Base-by-base conservation (phyloP, 37 sponge, comb jelly and placozoan species). In the Beroe ovata region DNA sequence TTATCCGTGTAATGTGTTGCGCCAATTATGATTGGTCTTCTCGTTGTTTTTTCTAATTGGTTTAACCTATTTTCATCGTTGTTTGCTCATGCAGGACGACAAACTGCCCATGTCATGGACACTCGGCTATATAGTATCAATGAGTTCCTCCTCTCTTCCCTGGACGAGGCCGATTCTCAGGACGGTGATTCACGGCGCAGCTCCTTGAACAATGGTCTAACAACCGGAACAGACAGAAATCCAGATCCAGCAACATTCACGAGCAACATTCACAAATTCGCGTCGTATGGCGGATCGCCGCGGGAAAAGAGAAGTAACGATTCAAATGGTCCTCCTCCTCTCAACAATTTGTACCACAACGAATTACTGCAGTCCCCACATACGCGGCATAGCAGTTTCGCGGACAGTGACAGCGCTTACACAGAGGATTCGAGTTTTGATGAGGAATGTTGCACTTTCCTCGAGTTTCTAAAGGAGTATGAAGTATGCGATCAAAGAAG, bases 81-180 rank as follows among this genome's bases (percentile, higher is more conserved):
- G n/a, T n/a, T n/a, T n/a, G n/a, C n/a, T n/a, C n/a, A n/a, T n/a
- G n/a, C n/a, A n/a, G n/a, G n/a, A n/a, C n/a, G n/a, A n/a, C n/a
- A n/a, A n/a, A n/a, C n/a, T n/a, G n/a, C n/a, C n/a, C n/a, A 47
- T 47, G 54, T 47, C 6, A 77, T 77, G 84, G 84, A 36, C 41
- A 54, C 39, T 33, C 69, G 69, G 36, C 28, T 77, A 29, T 77
- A 77, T 29, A 77, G 54, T 25, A 42, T 77, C 20, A 77, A 77
- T 19, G 84, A 77, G 84, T 77, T 77, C 84, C 84, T 77, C 19
- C 47, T 77, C 4, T 38, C 84, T 2, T 19, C 32, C 8, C 30
- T 66, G 2, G 69, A 66, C 1, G 69, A 66, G 4, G 69, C 29
- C 29, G 26, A 20, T 25, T 4, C 8, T 22, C 36, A 66, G 16